phyloP scores from a whole-genome alignment of 2,888 invertebrate genomes.

The Steinernema carpocapsae region DNA sequence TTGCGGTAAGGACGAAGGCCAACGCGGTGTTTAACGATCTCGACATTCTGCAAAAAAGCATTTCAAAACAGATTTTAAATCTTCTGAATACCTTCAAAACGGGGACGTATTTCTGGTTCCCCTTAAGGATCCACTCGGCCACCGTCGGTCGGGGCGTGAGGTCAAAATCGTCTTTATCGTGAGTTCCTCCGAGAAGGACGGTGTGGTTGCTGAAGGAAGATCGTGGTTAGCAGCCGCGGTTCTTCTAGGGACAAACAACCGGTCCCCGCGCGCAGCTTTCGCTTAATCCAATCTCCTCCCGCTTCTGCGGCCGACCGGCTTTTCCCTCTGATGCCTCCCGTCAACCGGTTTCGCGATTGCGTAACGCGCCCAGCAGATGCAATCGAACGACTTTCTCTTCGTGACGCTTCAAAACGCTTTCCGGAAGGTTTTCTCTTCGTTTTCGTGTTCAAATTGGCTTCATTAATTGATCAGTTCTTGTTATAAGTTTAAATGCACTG shows the following conservation, averaged over 20 bases:
- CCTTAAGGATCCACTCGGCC: slow-evolving; percentile 75
- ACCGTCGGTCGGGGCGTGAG: slow-evolving; percentile 73
- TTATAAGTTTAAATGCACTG: no score
- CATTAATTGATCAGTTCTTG: no score
- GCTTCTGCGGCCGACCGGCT: slow-evolving; percentile 9
- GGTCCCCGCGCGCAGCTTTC: slow-evolving; percentile 10
- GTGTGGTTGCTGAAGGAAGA: slow-evolving; percentile 46
- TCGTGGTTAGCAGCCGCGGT: not conserved
- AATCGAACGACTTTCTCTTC: slow-evolving; percentile 6
- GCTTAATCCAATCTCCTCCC: slow-evolving; percentile 23
- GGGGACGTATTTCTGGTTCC: slow-evolving; percentile 76
- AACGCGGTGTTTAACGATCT: slow-evolving; percentile 75
- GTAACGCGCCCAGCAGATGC: slow-evolving; percentile 11
- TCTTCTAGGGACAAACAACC: not conserved
- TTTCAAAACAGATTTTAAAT: not conserved
- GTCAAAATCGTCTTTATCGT: slow-evolving; percentile 77
- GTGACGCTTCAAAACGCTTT: not conserved
- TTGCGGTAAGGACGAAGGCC: slow-evolving; percentile 80
- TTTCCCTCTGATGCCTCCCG: not conserved
- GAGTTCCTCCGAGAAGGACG: slow-evolving; percentile 81
- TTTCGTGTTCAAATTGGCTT: no score
- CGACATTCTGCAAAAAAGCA: slow-evolving; percentile 71
- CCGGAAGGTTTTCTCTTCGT: not conserved
- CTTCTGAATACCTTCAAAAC: slow-evolving; percentile 73
- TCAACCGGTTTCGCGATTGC: slow-evolving; percentile 28